phyloP scores from a whole-genome alignment of 2,113 vertebrate genomes.

The Gopherus flavomarginatus region DNA sequence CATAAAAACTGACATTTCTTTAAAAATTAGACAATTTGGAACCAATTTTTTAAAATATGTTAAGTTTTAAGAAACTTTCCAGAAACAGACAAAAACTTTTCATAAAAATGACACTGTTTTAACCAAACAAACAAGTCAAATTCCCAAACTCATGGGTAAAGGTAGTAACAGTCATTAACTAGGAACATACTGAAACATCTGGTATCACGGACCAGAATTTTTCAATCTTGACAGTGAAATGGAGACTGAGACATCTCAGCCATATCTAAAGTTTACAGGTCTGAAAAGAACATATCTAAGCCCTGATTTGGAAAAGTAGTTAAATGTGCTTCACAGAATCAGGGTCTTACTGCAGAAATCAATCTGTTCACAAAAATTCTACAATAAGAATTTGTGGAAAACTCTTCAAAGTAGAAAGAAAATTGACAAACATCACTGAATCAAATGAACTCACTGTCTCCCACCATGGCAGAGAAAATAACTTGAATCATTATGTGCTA shows the following conservation, averaged over 20 bases:
- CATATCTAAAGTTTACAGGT: neutral
- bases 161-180: neutral
- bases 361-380: neutral
- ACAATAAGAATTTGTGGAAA: slow-evolving; percentile 17
- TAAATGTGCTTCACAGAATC: neutral
- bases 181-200: neutral
- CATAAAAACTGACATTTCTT: neutral
- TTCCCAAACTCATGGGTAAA: neutral
- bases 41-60: neutral
- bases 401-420: neutral
- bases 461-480: neutral
- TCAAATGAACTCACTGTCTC: neutral
- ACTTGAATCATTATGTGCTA: fast-evolving
- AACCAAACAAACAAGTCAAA: neutral
- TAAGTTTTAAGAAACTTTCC: neutral
- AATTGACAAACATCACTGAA: neutral
- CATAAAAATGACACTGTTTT: neutral
- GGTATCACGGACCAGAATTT: neutral
- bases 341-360: neutral
- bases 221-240: neutral
- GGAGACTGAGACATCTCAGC: neutral
- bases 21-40: neutral
- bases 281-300: fast-evolving
- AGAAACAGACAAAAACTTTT: neutral
- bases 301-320: neutral